These are phyloP conservation scores for Myiotriccus ornatus DNA, from an alignment of 2,797 vertebrate genomes.

Conservation along the genomic window DNA sequence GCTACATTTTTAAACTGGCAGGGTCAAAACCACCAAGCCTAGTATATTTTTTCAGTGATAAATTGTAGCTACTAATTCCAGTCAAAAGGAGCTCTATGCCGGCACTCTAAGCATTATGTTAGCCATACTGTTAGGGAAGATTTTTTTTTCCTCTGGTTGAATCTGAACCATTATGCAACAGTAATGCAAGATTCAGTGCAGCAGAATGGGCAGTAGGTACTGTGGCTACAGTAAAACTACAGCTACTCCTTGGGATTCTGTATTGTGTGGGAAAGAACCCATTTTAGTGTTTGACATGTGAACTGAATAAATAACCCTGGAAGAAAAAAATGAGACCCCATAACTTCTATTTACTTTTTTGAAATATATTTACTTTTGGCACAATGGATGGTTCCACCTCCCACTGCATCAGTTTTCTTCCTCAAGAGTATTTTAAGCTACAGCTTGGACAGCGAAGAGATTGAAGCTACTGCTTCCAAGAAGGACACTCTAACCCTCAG, in stretches of 20 bases:
- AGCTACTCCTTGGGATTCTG: not conserved
- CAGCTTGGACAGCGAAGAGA: not conserved
- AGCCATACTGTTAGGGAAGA: not conserved
- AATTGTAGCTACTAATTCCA: not conserved
- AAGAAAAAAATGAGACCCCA: not conserved
- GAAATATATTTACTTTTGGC: not conserved
- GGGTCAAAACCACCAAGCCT: not conserved
- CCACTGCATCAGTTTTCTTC: not conserved
- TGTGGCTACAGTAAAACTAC: not conserved
- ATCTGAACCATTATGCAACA: fast-evolving
- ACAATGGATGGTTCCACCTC: not conserved
- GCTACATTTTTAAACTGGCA: not conserved
- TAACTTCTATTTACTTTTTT: not conserved
- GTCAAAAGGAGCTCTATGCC: not conserved
- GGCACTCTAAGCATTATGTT: not conserved
- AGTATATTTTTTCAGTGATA: not conserved
- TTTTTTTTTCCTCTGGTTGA: not conserved
- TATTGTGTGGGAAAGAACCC: not conserved
- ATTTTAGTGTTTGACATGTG: not conserved
- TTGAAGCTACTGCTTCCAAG: not conserved
- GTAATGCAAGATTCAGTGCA: not conserved
- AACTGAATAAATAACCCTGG: not conserved
- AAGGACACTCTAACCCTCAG: not conserved
- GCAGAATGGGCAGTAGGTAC: not conserved
- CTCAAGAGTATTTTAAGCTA: not conserved